Conservation (phyloP, 2,888 invertebrate species). For the Pheosia gnoma region DNA sequence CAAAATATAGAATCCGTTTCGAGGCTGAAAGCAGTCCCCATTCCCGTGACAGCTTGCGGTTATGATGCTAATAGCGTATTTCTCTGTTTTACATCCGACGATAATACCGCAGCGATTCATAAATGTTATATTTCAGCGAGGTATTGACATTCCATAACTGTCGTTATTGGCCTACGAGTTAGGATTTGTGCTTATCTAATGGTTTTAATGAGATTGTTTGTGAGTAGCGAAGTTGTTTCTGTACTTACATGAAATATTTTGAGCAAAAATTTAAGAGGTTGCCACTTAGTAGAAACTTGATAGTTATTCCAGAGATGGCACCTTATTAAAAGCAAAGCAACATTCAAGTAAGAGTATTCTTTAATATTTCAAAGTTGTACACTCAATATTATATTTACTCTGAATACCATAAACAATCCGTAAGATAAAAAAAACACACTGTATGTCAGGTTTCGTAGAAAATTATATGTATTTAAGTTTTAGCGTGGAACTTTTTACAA, state of each 20-base stretch:
- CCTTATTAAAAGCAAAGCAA: too few species aligned
- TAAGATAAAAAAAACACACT: not conserved
- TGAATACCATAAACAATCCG: too few species aligned
- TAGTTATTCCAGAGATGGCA: too few species aligned
- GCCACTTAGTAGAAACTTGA: too few species aligned
- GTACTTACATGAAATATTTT: too few species aligned
- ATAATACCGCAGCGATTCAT: conserved; percentile 36
- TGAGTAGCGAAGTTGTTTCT: too few species aligned
- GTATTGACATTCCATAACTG: conserved; percentile 28
- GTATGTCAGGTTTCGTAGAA: not conserved
- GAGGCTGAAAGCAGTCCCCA: conserved; percentile 16
- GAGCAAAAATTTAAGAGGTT: too few species aligned
- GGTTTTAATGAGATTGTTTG: too few species aligned
- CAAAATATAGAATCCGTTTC: not conserved
- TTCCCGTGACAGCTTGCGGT: conserved; percentile 41
- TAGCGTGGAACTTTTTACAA: not conserved
- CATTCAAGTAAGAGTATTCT: too few species aligned
- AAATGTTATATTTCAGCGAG: conserved; percentile 29
- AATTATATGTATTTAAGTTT: not conserved
- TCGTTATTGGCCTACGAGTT: not conserved
- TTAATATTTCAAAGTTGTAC: too few species aligned
- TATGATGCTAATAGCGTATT: conserved; percentile 44
- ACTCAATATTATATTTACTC: too few species aligned
- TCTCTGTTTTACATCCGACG: conserved; percentile 37
- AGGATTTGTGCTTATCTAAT: too few species aligned